These are phyloP conservation scores for Dunckerocampus dactyliophorus DNA, from an alignment of 2,113 vertebrate species.

Conservation along the genomic window DNA sequence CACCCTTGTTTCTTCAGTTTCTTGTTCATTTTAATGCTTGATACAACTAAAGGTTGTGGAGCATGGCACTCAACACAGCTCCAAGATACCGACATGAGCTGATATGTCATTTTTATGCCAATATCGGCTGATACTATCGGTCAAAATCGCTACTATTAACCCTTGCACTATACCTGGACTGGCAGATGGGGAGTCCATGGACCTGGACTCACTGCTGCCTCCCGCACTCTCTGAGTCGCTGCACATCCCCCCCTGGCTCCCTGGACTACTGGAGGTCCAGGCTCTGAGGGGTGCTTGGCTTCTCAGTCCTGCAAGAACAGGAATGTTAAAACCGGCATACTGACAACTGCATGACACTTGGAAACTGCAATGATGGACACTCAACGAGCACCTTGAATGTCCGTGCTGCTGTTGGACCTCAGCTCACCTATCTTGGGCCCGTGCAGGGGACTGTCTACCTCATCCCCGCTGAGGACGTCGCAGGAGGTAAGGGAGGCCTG, in stretches of 20 bases:
- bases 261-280: conserved; percentile 84
- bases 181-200: conserved; percentile 94
- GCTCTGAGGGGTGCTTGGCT: conserved; percentile 72
- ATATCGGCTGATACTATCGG: no score
- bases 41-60: no score
- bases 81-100: no score
- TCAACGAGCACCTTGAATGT: conserved; percentile 76
- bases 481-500: conserved; percentile 75
- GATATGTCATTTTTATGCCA: no score
- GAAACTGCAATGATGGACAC: neutral
- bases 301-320: conserved; percentile 42
- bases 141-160: no score
- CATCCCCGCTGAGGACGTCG: conserved; percentile 80
- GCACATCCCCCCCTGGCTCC: conserved; percentile 86
- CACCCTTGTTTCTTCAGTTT: no score
- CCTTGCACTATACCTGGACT: conserved; percentile 83
- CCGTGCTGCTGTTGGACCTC: conserved; percentile 80
- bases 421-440: conserved; percentile 75
- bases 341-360: neutral
- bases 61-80: no score
- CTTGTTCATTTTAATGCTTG: no score
- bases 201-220: conserved; percentile 94
- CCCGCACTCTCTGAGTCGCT: conserved; percentile 97
- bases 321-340: neutral
- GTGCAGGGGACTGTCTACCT: conserved; percentile 71